phyloP scores from a whole-genome alignment of 2,888 invertebrate species.

The Cryptus viduatorius region DNA sequence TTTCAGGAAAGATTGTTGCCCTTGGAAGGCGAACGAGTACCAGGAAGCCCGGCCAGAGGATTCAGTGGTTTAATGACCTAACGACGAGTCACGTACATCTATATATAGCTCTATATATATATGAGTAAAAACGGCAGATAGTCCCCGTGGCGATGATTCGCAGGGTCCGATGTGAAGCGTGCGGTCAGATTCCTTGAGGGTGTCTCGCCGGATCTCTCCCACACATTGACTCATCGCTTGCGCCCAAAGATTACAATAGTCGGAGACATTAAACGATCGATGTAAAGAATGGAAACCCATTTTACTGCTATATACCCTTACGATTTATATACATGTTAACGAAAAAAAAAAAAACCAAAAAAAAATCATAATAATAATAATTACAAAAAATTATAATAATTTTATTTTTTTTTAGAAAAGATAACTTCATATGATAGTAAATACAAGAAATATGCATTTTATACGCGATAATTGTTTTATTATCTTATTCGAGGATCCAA shows the following conservation, averaged over 20 bases:
- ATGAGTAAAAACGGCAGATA: conserved; percentile 12
- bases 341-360: neutral
- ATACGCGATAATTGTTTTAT: neutral
- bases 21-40: conserved; percentile 22
- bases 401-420: neutral
- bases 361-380: neutral
- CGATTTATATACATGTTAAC: neutral
- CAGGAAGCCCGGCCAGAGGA: conserved; percentile 13
- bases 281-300: conserved; percentile 4
- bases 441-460: neutral
- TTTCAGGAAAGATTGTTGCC: conserved; percentile 21
- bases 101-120: neutral
- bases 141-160: conserved; percentile 38
- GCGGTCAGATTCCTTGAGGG: conserved; percentile 10
- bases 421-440: neutral
- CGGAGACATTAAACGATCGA: conserved; percentile 24
- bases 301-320: conserved; percentile 1
- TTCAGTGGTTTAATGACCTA: conserved; percentile 30
- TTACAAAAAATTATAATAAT: neutral
- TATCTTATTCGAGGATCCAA: neutral
- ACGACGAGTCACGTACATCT: conserved; percentile 29
- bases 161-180: neutral
- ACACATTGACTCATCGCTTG: conserved; percentile 45
- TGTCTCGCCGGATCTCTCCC: conserved; percentile 10
- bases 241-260: neutral